These are phyloP conservation scores for Lithobius niger DNA, from an alignment of 1,140 invertebrate genomes.

Conservation along the genomic window DNA sequence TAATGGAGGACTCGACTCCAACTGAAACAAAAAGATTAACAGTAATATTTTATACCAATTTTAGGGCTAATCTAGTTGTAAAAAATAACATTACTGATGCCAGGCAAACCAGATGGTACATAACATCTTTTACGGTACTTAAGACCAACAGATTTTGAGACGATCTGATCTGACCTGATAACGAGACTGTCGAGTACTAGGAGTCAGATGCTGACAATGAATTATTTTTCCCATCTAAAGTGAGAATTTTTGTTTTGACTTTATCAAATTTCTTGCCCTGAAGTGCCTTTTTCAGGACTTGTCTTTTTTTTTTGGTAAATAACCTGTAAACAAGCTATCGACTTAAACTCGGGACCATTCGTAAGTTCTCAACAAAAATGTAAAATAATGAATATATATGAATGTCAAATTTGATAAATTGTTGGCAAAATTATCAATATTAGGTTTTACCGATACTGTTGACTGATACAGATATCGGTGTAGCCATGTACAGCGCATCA, in stretches of 20 bases:
- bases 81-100: constrained; percentile 13
- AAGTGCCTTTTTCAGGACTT: too few relatives aligned
- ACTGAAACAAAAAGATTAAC: constrained; percentile 34
- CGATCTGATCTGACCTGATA: background rate
- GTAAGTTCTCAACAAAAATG: background rate
- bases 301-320: background rate
- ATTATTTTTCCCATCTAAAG: too few relatives aligned
- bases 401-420: background rate
- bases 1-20: constrained; percentile 71
- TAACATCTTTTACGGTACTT: background rate
- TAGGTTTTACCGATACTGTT: background rate
- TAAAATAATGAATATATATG: background rate
- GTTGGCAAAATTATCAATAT: background rate
- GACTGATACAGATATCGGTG: background rate
- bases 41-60: background rate
- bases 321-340: background rate
- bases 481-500: background rate
- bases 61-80: constrained; percentile 4
- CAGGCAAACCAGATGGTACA: constrained; percentile 7
- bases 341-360: background rate
- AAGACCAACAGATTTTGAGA: background rate
- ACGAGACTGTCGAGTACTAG: too few relatives aligned
- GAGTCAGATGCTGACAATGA: too few relatives aligned
- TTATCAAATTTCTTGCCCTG: too few relatives aligned
- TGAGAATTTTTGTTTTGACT: too few relatives aligned